Evolutionary conservation across 2,113 vertebrate genomes (phyloP).

Genomic region (Lutjanus erythropterus): DNA sequence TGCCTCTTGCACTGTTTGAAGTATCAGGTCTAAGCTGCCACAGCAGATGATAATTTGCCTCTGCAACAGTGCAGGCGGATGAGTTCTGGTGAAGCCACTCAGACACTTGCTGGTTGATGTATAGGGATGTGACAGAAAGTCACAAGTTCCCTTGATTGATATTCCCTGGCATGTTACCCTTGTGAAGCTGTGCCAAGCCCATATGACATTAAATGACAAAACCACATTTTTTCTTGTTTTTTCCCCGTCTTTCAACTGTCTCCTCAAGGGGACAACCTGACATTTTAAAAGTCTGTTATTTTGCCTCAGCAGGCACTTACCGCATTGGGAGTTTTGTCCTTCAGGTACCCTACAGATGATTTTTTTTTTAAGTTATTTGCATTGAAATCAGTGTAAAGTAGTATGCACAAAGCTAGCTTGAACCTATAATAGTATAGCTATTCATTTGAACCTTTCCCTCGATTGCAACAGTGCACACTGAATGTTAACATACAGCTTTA

Average conservation of each 20-base stretch:
- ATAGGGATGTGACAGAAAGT: conserved; percentile 70
- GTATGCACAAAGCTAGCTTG: conserved; percentile 10
- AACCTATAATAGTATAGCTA: neutral
- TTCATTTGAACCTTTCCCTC: conserved; percentile 15
- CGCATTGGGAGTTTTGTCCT: conserved; percentile 68
- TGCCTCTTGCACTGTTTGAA: conserved; percentile 55
- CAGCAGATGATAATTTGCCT: conserved; percentile 59
- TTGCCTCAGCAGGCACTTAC: conserved; percentile 71
- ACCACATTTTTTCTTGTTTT: conserved; percentile 47
- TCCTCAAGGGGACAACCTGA: conserved; percentile 75
- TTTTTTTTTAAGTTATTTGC: conserved; percentile 37
- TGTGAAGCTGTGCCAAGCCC: conserved; percentile 65
- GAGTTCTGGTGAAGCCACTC: conserved; percentile 44
- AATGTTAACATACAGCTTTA: conserved; percentile 12
- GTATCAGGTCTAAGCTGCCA: conserved; percentile 49
- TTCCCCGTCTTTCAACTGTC: conserved; percentile 39
- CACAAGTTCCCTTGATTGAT: conserved; percentile 73
- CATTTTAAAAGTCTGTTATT: conserved; percentile 78
- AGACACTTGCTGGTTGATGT: conserved; percentile 60
- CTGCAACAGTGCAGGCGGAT: conserved; percentile 23
- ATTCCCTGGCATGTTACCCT: conserved; percentile 75
- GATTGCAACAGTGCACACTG: conserved; percentile 4
- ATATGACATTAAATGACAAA: conserved; percentile 76
- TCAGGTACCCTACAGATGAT: conserved; percentile 49
- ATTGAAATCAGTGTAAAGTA: conserved; percentile 45